These are phyloP conservation scores for Tenthredo distinguenda DNA, from an alignment of 2,888 invertebrate genomes.

Conservation along the genomic window DNA sequence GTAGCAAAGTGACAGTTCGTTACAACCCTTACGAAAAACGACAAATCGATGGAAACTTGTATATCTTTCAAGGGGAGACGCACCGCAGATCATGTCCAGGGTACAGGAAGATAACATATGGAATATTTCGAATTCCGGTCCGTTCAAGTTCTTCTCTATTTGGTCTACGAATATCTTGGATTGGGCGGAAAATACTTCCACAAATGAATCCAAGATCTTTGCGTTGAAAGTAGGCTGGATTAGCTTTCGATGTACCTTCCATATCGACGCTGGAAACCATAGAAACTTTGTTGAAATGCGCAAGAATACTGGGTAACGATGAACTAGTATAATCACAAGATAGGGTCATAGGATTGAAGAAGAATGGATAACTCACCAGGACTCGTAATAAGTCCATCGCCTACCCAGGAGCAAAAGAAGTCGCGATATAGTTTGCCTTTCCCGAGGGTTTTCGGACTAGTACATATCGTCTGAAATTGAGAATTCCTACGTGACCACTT, in stretches of 20 bases:
- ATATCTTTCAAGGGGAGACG: constrained; percentile 55
- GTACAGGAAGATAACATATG: constrained; percentile 81
- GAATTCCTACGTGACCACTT: background rate
- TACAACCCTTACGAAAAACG: background rate
- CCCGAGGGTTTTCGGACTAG: background rate
- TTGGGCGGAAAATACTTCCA: constrained; percentile 82
- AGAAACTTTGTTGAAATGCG: background rate
- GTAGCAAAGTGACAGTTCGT: constrained; percentile 32
- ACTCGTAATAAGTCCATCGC: background rate
- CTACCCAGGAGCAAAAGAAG: accelerated
- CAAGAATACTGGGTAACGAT: background rate
- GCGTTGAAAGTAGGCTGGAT: background rate
- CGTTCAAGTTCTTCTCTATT: constrained; percentile 75
- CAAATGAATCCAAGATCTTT: constrained; percentile 64
- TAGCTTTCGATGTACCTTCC: background rate
- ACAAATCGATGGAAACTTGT: background rate
- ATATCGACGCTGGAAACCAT: background rate
- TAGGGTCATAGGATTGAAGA: background rate
- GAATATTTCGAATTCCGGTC: constrained; percentile 79
- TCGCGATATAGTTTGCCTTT: background rate
- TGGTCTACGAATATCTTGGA: constrained; percentile 79
- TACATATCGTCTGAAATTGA: no score
- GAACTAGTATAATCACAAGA: no score
- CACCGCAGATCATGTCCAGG: constrained; percentile 84
- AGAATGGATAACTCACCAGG: background rate